Evolutionary conservation across 2,888 invertebrate species (phyloP).

Genomic region (Aleiodes alternator): DNA sequence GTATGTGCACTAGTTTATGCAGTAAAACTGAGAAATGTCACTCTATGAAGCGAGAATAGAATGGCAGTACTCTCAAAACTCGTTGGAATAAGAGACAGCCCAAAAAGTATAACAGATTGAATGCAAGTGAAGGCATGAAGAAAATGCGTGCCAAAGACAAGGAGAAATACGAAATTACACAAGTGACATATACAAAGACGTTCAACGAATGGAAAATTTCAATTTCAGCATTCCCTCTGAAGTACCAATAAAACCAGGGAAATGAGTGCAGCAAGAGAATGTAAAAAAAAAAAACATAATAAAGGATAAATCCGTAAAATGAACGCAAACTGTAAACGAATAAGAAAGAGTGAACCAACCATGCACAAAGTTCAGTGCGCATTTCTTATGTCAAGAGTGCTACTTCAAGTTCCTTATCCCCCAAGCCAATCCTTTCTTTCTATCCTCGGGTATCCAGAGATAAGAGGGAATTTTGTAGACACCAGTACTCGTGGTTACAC

Average conservation of each 20-base stretch:
- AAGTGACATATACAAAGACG: constrained; percentile 36
- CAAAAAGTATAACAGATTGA: background rate
- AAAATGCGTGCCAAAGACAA: constrained; percentile 16
- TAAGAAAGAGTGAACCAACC: constrained; percentile 25
- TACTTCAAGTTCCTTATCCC: constrained; percentile 56
- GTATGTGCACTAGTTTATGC: constrained; percentile 1
- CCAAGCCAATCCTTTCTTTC: constrained; percentile 10
- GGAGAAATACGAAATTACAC: constrained; percentile 32
- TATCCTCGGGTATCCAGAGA: background rate
- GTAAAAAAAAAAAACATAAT: constrained; percentile 8
- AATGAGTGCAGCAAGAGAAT: background rate
- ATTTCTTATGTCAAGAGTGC: constrained; percentile 58
- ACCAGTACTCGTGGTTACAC: constrained; percentile 33
- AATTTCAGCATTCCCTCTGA: constrained; percentile 36
- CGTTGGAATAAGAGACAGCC: background rate
- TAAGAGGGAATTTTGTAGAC: constrained; percentile 39
- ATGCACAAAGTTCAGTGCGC: constrained; percentile 49
- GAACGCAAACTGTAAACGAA: constrained; percentile 14
- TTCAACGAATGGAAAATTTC: constrained; percentile 37
- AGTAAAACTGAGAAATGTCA: constrained; percentile 5
- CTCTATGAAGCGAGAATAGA: background rate
- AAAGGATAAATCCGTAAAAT: constrained; percentile 7
- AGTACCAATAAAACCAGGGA: constrained; percentile 36
- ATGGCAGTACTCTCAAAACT: background rate
- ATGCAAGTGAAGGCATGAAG: background rate